Base-by-base conservation (phyloP, 2,888 invertebrate species). In the Lepeophtheirus nordmannii region DNA sequence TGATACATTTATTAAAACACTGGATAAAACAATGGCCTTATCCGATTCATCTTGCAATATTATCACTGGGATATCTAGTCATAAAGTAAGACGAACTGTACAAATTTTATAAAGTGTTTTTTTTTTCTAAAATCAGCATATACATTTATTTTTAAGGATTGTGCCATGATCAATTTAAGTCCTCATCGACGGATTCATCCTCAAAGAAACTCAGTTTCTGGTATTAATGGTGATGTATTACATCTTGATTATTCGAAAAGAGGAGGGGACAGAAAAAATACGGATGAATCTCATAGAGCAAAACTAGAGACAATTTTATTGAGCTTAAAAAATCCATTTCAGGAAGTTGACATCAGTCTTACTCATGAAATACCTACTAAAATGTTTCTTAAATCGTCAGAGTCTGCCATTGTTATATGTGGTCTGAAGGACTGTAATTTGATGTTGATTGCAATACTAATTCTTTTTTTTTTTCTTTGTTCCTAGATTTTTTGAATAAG, bases 1-100 rank as follows among this genome's bases (percentile, higher is more conserved):
- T 79, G 87, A 88, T 77, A 86, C 86, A 40, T 87, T 88, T 75
- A 86, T 87, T 70, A 81, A 83, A 74, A 86, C 87, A 23, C 78
- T 88, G 71, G 87, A 88, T 76, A 87, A 87, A 71, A 86, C 86
- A 71, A 85, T 87, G 82, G 82, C 72, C 64, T 67, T 77, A 57
- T 72, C 73, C 17, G 68, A 70, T 58, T 69, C 70, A 20, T 20
- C 58, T 46, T 46, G 53, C 53, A 46, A 46, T 46, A 46, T 46
- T 8, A 46, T 46, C 14, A 46, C 53, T n/a, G 53, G 53, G 17
- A 46, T 46, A 46, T 17, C 53, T 46, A 14, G 17, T 46, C 53
- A 46, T 46, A 46, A 46, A 17, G 53, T 46, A 8, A 46, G 30
- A 30, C 30, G n/a, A n/a, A n/a, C n/a, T n/a, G n/a, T n/a, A n/a